Conservation (phyloP, 1,140 invertebrate species). For the Camponotus pennsylvanicus region DNA sequence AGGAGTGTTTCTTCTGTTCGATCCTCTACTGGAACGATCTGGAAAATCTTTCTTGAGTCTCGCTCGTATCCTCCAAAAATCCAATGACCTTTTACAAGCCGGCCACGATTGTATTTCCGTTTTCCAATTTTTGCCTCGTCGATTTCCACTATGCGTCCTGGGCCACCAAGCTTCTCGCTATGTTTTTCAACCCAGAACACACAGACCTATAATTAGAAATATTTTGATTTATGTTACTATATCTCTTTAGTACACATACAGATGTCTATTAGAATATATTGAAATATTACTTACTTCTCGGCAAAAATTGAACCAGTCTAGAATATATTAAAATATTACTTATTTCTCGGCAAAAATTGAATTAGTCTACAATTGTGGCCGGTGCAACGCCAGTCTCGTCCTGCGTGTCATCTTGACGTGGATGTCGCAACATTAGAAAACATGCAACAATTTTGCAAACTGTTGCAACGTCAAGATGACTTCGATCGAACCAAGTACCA, state of each 20-base stretch:
- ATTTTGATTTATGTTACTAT: neutral
- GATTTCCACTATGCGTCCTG: neutral
- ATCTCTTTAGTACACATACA: neutral
- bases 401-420: neutral
- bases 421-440: neutral
- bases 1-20: neutral
- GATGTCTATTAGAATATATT: neutral
- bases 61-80: neutral
- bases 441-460: conserved; percentile 4
- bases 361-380: neutral
- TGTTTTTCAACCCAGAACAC: neutral
- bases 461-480: neutral
- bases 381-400: neutral
- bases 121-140: neutral
- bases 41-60: neutral
- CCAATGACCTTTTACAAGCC: neutral
- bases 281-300: neutral
- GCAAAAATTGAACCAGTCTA: neutral
- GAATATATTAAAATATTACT: neutral
- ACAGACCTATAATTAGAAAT: conserved; percentile 12
- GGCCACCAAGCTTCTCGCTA: neutral
- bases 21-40: neutral
- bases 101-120: neutral
- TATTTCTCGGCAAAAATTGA: neutral
- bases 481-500: neutral